Evolutionary conservation across 2,113 vertebrate genomes (phyloP).

Genomic region (Cottus gobio): DNA sequence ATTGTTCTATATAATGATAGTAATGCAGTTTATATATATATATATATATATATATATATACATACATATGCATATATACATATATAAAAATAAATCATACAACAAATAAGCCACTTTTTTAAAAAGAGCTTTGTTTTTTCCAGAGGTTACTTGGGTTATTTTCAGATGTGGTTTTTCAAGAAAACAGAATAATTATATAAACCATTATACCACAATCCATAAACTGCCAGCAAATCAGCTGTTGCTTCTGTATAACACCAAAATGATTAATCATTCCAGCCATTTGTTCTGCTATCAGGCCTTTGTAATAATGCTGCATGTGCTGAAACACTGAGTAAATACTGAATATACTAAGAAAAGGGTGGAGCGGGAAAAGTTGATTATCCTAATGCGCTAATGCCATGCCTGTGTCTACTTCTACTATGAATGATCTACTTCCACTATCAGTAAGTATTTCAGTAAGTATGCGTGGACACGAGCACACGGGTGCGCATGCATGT

Average conservation of each 20-base stretch:
- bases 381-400: constrained; percentile 48
- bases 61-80: not conserved
- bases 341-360: constrained; percentile 38
- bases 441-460: constrained; percentile 39
- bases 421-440: constrained; percentile 56
- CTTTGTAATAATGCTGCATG: constrained; percentile 42
- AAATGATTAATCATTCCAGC: constrained; percentile 59
- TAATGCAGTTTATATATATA: not conserved
- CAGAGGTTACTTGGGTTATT: constrained; percentile 35
- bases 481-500: constrained; percentile 68
- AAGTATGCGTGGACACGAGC: constrained; percentile 44
- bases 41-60: too few species aligned
- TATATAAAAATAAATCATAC: constrained; percentile 33
- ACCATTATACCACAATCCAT: constrained; percentile 37
- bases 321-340: constrained; percentile 48
- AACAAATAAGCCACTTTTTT: constrained; percentile 12
- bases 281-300: constrained; percentile 54
- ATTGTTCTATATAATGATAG: constrained; percentile 5
- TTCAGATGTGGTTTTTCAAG: constrained; percentile 51
- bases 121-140: not conserved
- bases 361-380: constrained; percentile 30
- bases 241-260: constrained; percentile 52
- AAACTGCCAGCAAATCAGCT: constrained; percentile 47
- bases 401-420: constrained; percentile 79
- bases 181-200: constrained; percentile 53